Evolutionary conservation across 2,797 vertebrate genomes (phyloP).

Genomic region (Oryzias sinensis): DNA sequence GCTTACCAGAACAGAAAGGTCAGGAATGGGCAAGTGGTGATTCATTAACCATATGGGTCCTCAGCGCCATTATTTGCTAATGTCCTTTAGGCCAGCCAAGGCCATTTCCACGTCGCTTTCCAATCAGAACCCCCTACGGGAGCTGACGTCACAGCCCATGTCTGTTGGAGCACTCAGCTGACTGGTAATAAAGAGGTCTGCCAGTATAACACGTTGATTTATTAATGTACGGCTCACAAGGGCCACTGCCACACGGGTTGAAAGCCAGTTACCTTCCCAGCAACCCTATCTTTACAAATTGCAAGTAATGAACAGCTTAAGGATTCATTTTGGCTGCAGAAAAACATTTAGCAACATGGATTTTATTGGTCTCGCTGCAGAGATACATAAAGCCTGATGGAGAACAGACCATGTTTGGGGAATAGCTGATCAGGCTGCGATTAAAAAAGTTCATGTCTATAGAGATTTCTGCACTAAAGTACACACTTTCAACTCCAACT

Average conservation of each 20-base stretch:
- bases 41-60: conserved; percentile 70
- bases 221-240: conserved; percentile 62
- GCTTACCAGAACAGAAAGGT: conserved; percentile 47
- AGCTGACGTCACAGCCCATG: conserved; percentile 58
- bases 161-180: conserved; percentile 67
- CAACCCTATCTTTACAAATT: conserved; percentile 64
- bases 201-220: conserved; percentile 67
- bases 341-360: conserved; percentile 63
- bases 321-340: conserved; percentile 62
- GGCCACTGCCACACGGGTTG: conserved; percentile 48
- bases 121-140: conserved; percentile 58
- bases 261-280: conserved; percentile 49
- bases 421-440: conserved; percentile 38
- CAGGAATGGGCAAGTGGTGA: conserved; percentile 56
- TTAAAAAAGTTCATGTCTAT: conserved; percentile 14
- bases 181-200: conserved; percentile 53
- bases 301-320: conserved; percentile 69
- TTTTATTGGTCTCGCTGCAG: conserved; percentile 71
- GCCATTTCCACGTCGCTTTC: conserved; percentile 52
- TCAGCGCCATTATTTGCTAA: conserved; percentile 41
- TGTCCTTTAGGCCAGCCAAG: conserved; percentile 58
- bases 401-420: conserved; percentile 56
- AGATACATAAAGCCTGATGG: conserved; percentile 60
- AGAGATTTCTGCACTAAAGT: not conserved
- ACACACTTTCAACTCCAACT: not conserved